Evolutionary conservation across 1,140 invertebrate species (phyloP), one percentile per base, ranked within the genome.

Genomic region (Chrysoperla carnea): DNA sequence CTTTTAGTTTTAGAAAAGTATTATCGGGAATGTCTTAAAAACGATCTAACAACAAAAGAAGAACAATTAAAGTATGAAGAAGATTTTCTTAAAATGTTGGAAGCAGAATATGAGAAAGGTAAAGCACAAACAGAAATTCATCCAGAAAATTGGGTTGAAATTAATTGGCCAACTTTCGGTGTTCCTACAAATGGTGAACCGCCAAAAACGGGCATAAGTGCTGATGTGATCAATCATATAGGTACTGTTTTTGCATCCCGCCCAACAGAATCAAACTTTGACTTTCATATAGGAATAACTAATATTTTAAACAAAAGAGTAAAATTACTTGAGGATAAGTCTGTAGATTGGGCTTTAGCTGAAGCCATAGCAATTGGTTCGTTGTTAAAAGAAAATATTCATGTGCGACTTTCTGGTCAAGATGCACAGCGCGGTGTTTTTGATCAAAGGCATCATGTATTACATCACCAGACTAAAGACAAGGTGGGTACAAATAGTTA

Each of bases 361-460:
- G 89, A 94, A 57, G 75, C 80, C 3, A 60, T 92, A 29, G 86
- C 86, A 2, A 86, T 83, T 56, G 81, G 80, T 11, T 81, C 81
- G 53, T 51, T 80, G 55, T 49, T 81, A 49, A 69, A 78, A 50
- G 79, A 71, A 41, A 63, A 66, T 1, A 60, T 69, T 38, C 68
- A 68, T 44, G 68, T 76, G 6, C 55, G 72, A 40, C 61, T 91
- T 1, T 82, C 80, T 48, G 88, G 89, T 1, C 79, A 93, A 57
- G 87, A 93, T 57, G 83, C 86, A 0, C 84, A 91, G 56, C 66
- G 88, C 49, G 88, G 87, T 29, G 12, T n/a, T 35, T n/a, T 35
- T 35, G 13, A 36, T 23, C 51, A 52, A 52, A 61, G 67, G 33
- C 84, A 90, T 61, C 82, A 86, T 60, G 79, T 90, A 17, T 62